Percentiles rank a stretch among this genome's conserved stretches.
These are phyloP conservation scores for Papilio machaon DNA, from an alignment of 1,140 invertebrate genomes.

Conservation along the genomic window DNA sequence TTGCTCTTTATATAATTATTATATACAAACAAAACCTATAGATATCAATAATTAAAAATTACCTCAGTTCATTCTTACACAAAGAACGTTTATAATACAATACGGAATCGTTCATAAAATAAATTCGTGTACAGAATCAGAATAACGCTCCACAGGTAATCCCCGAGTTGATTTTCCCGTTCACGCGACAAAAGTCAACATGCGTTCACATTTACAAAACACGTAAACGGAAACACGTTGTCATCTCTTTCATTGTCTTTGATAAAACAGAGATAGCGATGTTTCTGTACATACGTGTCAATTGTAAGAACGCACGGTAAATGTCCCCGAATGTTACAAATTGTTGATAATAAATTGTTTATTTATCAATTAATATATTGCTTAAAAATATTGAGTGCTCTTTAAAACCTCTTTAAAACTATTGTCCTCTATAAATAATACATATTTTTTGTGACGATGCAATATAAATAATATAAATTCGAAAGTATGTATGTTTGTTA, in stretches of 20 bases:
- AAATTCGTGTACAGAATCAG: constrained; percentile 17
- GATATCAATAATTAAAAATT: not conserved
- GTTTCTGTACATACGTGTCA: not conserved
- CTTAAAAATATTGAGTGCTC: not conserved
- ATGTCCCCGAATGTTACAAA: not conserved
- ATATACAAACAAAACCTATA: not conserved
- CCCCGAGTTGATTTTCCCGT: constrained; percentile 29
- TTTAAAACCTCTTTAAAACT: not conserved
- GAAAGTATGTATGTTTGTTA: too few species aligned
- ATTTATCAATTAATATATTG: not conserved
- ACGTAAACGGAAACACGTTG: not conserved
- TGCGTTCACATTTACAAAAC: not conserved
- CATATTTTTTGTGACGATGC: too few species aligned
- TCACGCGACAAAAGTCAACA: constrained; percentile 2
- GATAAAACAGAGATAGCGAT: not conserved
- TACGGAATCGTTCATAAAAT: not conserved
- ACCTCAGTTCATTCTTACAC: not conserved
- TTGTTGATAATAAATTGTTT: not conserved
- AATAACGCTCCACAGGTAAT: constrained; percentile 28
- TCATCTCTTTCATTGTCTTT: not conserved
- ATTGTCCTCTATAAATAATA: too few species aligned
- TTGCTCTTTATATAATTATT: too few species aligned
- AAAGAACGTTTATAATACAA: not conserved
- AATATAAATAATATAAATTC: too few species aligned
- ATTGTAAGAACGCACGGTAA: not conserved